Evolutionary conservation across 1,140 invertebrate genomes (phyloP).

Genomic region (Hyposmocoma kahamanoa): DNA sequence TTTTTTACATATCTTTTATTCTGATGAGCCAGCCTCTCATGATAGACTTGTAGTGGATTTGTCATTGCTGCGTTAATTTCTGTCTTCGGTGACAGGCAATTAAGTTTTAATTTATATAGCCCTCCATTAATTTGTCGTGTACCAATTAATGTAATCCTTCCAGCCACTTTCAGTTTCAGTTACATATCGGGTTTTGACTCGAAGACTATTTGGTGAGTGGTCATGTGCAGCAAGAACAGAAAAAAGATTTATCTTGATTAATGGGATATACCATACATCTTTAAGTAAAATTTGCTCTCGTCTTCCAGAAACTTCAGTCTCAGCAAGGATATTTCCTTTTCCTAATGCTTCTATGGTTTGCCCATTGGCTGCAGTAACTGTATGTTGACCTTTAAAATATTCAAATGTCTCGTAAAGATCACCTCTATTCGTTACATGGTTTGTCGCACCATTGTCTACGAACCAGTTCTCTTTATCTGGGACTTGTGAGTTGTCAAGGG

Average conservation of each 20-base stretch:
- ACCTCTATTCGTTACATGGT: slow-evolving; percentile 2
- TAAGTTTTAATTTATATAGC: slow-evolving; percentile 2
- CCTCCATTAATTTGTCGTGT: background rate
- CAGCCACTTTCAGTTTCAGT: no score
- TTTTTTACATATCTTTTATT: background rate
- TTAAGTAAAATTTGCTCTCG: background rate
- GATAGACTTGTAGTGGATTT: background rate
- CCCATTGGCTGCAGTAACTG: slow-evolving; percentile 7
- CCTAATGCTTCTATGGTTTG: background rate
- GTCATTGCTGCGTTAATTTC: background rate
- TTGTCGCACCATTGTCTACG: slow-evolving; percentile 15
- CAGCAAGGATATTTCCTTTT: background rate
- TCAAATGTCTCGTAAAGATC: slow-evolving; percentile 4
- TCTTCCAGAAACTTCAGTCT: background rate
- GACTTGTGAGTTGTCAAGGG: no score
- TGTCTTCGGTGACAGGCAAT: background rate
- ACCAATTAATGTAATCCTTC: background rate
- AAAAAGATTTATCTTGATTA: slow-evolving; percentile 15
- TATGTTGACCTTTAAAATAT: background rate
- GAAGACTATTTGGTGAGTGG: slow-evolving; percentile 4
- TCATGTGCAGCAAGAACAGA: slow-evolving; percentile 15
- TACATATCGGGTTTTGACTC: background rate
- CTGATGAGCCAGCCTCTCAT: slow-evolving; percentile 3
- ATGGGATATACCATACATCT: slow-evolving; percentile 13
- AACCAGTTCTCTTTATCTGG: slow-evolving; percentile 8